These are phyloP conservation scores for Coryphaenoides rupestris DNA, from an alignment of 2,113 vertebrate genomes.

Conservation along the genomic window DNA sequence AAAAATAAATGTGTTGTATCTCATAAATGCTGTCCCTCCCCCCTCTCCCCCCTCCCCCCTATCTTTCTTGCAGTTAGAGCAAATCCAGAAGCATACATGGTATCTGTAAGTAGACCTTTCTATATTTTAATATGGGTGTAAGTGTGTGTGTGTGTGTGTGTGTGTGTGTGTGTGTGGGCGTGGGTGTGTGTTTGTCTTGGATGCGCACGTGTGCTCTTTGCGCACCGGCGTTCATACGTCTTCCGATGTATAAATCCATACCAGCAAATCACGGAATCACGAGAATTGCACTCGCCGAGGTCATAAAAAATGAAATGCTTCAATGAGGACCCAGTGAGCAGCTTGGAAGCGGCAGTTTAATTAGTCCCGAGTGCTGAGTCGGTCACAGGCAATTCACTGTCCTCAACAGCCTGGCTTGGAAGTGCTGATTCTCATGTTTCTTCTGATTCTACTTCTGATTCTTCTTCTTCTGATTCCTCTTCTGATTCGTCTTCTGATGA, in stretches of 20 bases:
- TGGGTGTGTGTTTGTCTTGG: not conserved
- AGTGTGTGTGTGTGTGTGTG: not conserved
- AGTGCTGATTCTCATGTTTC: too few species aligned
- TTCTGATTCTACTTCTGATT: not conserved
- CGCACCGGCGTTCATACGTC: not conserved
- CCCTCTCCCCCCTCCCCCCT: too few species aligned
- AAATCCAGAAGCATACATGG: slow-evolving; percentile 99
- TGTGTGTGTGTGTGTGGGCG: not conserved
- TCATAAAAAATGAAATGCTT: not conserved
- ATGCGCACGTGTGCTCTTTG: too few species aligned
- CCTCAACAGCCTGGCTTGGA: not conserved
- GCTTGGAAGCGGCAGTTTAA: slow-evolving; percentile 6
- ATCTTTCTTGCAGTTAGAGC: slow-evolving; percentile 90
- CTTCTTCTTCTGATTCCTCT: not conserved
- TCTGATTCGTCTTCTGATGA: too few species aligned
- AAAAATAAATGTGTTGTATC: not conserved
- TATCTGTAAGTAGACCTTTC: slow-evolving; percentile 89
- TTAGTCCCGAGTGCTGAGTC: slow-evolving; percentile 6
- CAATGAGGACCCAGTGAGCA: not conserved
- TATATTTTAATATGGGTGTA: slow-evolving; percentile 11
- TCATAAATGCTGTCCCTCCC: not conserved
- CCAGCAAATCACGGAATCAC: not conserved
- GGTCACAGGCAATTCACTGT: not conserved
- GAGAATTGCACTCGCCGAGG: not conserved
- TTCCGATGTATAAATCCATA: slow-evolving; percentile 2